These are phyloP conservation scores for Drosophila nr. perissopoda DNA, from an alignment of 2,888 invertebrate species.

Conservation along the genomic window DNA sequence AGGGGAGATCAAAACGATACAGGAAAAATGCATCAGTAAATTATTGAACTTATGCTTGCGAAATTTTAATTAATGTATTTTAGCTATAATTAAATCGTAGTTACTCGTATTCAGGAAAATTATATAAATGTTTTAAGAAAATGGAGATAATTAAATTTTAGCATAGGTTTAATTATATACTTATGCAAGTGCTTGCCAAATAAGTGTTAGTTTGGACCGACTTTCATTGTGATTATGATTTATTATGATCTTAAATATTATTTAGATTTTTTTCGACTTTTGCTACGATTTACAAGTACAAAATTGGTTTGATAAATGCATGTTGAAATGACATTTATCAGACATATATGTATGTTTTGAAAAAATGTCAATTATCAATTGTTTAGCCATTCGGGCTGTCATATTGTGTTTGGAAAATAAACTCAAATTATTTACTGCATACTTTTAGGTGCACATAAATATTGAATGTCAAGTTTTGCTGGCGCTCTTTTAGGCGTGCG, in stretches of 20 bases:
- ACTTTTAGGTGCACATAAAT: conserved; percentile 64
- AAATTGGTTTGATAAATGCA: background rate
- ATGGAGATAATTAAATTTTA: background rate
- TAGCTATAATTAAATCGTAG: background rate
- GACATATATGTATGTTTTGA: background rate
- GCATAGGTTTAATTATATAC: background rate
- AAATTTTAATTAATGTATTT: background rate
- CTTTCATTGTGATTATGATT: background rate
- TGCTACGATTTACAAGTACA: rapidly evolving
- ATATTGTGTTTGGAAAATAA: background rate
- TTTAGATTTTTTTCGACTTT: background rate
- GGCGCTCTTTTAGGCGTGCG: conserved; percentile 49
- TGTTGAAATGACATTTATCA: background rate
- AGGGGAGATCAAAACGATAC: rapidly evolving
- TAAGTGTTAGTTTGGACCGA: background rate
- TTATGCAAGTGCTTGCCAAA: background rate
- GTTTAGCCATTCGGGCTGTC: background rate
- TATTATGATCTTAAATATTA: background rate
- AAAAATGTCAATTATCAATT: background rate
- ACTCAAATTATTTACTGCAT: conserved; percentile 28
- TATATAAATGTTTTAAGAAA: background rate
- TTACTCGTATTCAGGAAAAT: background rate
- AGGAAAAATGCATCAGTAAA: background rate
- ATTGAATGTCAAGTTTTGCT: conserved; percentile 33
- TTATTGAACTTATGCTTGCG: background rate